Percentiles rank a stretch among this genome's conserved stretches.
These are phyloP conservation scores for Zaprionus inermis DNA, from an alignment of 1,140 invertebrate genomes.

Conservation along the genomic window DNA sequence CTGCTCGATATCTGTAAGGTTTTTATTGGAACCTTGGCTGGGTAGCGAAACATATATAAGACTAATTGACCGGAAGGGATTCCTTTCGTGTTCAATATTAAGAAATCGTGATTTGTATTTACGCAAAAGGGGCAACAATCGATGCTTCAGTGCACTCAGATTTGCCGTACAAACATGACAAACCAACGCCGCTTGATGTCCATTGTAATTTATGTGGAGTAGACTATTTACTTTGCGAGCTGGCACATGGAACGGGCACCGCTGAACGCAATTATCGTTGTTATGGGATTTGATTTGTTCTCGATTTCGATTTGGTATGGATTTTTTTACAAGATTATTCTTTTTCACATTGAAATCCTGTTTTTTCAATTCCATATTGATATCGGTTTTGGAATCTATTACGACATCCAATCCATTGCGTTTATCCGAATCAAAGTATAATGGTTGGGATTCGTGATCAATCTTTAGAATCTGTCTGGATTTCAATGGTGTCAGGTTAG, in stretches of 20 bases:
- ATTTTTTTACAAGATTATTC: background rate
- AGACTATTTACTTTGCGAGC: background rate
- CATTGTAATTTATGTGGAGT: slow-evolving; percentile 46
- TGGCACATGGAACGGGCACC: background rate
- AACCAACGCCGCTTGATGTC: slow-evolving; percentile 35
- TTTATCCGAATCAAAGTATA: background rate
- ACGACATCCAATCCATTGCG: slow-evolving; percentile 19
- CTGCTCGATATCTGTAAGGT: slow-evolving; percentile 29
- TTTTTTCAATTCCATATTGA: background rate
- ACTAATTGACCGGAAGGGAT: slow-evolving; percentile 48
- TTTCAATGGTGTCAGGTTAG: slow-evolving; percentile 15
- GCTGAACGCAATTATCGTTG: too few species aligned
- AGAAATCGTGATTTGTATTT: slow-evolving; percentile 41
- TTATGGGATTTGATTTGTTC: background rate
- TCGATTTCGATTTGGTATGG: background rate
- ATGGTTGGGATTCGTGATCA: background rate
- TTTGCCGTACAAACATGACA: slow-evolving; percentile 57
- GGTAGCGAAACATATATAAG: slow-evolving; percentile 51
- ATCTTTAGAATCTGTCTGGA: background rate
- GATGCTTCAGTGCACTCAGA: slow-evolving; percentile 30
- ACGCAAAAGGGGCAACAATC: slow-evolving; percentile 34
- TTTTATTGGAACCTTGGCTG: background rate
- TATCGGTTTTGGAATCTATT: background rate
- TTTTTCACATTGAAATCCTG: background rate
- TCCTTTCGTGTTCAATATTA: slow-evolving; percentile 6